phyloP scores from a whole-genome alignment of 2,113 vertebrate genomes.

The Pandion haliaetus region DNA sequence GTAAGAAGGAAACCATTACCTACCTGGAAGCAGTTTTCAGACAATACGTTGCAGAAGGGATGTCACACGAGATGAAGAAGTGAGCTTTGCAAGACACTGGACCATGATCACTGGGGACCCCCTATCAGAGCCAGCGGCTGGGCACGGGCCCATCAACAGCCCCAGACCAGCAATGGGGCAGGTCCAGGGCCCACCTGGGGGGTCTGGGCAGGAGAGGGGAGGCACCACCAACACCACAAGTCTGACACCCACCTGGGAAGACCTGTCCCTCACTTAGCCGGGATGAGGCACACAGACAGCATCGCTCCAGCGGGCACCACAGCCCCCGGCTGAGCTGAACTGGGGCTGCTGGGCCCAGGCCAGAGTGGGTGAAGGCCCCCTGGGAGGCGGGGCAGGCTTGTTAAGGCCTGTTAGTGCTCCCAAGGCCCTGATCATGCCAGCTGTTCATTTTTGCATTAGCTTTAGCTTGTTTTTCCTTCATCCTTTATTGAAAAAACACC shows the following conservation, averaged over 20 bases:
- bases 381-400: not conserved
- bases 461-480: not conserved
- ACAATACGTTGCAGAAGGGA: not conserved
- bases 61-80: rapidly evolving
- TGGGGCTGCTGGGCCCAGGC: not conserved
- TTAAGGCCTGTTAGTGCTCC: not conserved
- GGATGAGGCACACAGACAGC: rapidly evolving
- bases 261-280: rapidly evolving
- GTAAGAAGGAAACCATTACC: not conserved
- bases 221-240: rapidly evolving
- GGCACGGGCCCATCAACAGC: rapidly evolving
- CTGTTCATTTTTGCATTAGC: not conserved
- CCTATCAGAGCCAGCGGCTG: not conserved
- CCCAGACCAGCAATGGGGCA: no score
- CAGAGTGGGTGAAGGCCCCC: not conserved
- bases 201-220: not conserved
- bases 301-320: not conserved
- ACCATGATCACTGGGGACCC: not conserved
- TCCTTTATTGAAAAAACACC: not conserved
- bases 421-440: not conserved
- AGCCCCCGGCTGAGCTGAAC: not conserved
- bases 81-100: not conserved
- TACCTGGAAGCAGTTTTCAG: not conserved
- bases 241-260: not conserved
- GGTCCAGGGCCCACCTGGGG: not conserved